Percentiles rank a stretch among this genome's conserved stretches.
Conservation (phyloP, 1,140 invertebrate genomes). For the Glossosoma conforme region DNA sequence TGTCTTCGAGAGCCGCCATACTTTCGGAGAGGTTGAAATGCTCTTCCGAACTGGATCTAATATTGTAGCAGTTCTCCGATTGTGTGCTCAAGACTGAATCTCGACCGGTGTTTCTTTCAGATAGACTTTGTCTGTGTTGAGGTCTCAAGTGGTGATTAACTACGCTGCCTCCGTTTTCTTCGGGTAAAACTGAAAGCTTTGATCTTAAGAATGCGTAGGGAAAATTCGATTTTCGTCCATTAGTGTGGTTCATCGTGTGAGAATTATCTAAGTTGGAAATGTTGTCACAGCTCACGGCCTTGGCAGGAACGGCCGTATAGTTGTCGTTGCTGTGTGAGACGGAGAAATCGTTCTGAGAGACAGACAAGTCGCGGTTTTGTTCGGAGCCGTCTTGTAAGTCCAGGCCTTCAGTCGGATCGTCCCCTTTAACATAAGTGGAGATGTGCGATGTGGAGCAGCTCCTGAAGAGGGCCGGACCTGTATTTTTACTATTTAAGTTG, state of each 20-base stretch:
- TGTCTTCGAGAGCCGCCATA: conserved; percentile 44
- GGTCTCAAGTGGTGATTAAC: conserved; percentile 48
- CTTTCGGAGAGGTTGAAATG: conserved; percentile 48
- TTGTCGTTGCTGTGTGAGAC: conserved; percentile 34
- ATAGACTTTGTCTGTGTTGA: conserved; percentile 46
- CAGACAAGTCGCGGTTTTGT: conserved; percentile 36
- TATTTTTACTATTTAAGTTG: conserved; percentile 50
- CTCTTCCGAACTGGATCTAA: conserved; percentile 41
- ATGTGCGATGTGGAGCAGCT: conserved; percentile 73
- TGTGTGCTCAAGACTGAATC: conserved; percentile 38
- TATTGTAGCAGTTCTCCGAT: conserved; percentile 35
- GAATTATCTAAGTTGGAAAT: conserved; percentile 51
- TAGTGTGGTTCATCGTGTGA: conserved; percentile 34
- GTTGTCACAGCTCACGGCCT: conserved; percentile 61
- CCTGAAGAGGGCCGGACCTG: conserved; percentile 56
- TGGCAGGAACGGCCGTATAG: conserved; percentile 48
- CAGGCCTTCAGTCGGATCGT: conserved; percentile 72
- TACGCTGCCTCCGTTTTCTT: conserved; percentile 59
- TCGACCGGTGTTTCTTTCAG: conserved; percentile 45
- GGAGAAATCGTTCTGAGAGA: conserved; percentile 32
- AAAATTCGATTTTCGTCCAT: conserved; percentile 60
- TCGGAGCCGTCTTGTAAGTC: conserved; percentile 54
- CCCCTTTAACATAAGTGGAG: conserved; percentile 70
- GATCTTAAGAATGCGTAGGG: conserved; percentile 75
- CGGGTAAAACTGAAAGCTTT: conserved; percentile 66